Evolutionary conservation across 2,113 vertebrate genomes (phyloP), one percentile per base, ranked within the genome.

Genomic region (Panthera leo): DNA sequence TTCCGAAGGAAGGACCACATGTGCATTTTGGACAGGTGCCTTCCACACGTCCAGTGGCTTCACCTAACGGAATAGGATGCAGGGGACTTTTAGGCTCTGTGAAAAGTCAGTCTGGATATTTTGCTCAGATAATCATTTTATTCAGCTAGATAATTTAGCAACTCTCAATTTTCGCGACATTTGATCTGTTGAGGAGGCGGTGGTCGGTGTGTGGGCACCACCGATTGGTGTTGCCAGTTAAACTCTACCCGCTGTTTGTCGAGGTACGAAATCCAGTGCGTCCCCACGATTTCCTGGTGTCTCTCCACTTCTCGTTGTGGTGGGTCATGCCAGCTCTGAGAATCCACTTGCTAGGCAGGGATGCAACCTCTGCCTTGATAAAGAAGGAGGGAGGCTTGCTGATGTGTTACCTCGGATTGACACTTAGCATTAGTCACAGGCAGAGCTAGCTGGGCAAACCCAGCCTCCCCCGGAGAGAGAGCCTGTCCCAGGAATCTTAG

Each of bases 41-140:
- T 13, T 70, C n/a, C 13, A 6, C 45, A 23, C 0, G 2, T 3
- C 0, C 4, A 0, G 0, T 12, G n/a, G 2, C 42, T 45, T 31
- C 16, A 5, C 15, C 36, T 21, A 45, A 42, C 7, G n/a, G 83
- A 21, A 27, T 1, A 29, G 31, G 36, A 14, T 7, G 4, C 6
- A 13, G 36, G 53, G 34, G 34, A 27, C 8, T 16, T n/a, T 7
- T 29, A 12, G 51, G 39, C 45, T 23, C 39, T 0, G 2, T 0
- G 61, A 25, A 25, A 29, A 10, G 19, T 39, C 45, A 1, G 0
- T 67, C 1, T 14, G 39, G 23, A 34, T 1, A 2, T 55, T 39
- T 80, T 58, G 23, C 71, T 14, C 85, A n/a, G 85, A 34, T 68
- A 19, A 1, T 27, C 6, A 1, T 73, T 68, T 15, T 15, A 10